Evolutionary conservation across 2,797 vertebrate genomes (phyloP).

Genomic region (Syndactyla subalaris): DNA sequence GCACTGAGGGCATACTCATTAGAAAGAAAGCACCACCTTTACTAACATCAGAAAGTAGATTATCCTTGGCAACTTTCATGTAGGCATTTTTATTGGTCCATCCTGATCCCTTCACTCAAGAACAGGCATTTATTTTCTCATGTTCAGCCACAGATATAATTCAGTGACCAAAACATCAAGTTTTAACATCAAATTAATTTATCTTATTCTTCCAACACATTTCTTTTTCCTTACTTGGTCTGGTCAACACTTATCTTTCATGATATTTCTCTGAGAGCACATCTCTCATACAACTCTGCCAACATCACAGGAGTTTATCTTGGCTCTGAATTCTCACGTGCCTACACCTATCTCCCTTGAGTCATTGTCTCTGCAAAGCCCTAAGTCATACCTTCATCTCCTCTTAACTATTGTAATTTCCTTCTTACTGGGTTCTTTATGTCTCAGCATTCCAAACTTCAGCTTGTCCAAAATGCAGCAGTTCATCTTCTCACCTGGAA

Average conservation of each 20-base stretch:
- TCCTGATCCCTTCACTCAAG: not conserved
- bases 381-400: slow-evolving; percentile 65
- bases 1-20: not conserved
- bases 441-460: slow-evolving; percentile 53
- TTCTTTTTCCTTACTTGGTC: not conserved
- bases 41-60: not conserved
- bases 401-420: slow-evolving; percentile 60
- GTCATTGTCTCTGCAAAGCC: not conserved
- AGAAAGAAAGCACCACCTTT: not conserved
- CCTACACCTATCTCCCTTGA: not conserved
- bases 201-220: not conserved
- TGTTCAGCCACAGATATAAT: not conserved
- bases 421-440: slow-evolving; percentile 49
- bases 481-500: slow-evolving; percentile 70
- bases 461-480: slow-evolving; percentile 62
- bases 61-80: not conserved
- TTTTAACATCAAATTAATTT: not conserved
- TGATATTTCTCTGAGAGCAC: not conserved
- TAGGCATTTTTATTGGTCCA: not conserved
- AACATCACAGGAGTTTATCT: not conserved
- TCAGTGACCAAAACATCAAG: not conserved
- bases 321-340: not conserved
- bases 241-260: not conserved
- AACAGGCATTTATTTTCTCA: not conserved
- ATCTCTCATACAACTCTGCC: not conserved